These are phyloP conservation scores for Hormaphis cornu DNA, from an alignment of 1,140 invertebrate species.

Conservation along the genomic window DNA sequence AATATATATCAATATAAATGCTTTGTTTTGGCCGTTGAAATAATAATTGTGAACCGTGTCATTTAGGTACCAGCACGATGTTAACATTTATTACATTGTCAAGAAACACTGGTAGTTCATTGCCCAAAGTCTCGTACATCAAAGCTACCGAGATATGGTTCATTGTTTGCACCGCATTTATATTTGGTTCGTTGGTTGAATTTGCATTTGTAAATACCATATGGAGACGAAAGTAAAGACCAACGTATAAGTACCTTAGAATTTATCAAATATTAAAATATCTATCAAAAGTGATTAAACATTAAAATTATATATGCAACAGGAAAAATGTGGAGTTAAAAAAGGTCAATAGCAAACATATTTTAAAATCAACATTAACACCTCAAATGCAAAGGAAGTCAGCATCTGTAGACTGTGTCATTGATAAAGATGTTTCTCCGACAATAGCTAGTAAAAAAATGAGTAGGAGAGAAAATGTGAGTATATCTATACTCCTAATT, in stretches of 20 bases:
- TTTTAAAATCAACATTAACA: slow-evolving; percentile 69
- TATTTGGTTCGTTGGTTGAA: slow-evolving; percentile 75
- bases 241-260: not conserved
- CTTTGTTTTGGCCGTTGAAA: too few relatives aligned
- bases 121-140: slow-evolving; percentile 83
- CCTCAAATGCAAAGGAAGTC: slow-evolving; percentile 56
- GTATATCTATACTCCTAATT: not conserved
- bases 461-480: not conserved
- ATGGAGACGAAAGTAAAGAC: slow-evolving; percentile 65
- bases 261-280: not conserved
- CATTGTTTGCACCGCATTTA: slow-evolving; percentile 71
- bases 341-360: slow-evolving; percentile 73
- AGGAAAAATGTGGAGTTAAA: slow-evolving; percentile 72
- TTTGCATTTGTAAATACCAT: slow-evolving; percentile 86
- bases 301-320: not conserved
- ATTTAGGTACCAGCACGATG: slow-evolving; percentile 67
- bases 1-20: too few relatives aligned
- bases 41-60: not conserved
- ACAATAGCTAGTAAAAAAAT: not conserved
- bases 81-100: slow-evolving; percentile 77
- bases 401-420: not conserved
- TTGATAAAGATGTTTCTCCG: not conserved
- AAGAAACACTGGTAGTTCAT: slow-evolving; percentile 67
- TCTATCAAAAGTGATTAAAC: not conserved
- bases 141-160: slow-evolving; percentile 85